These are phyloP conservation scores for Drosophila lacteicornis DNA, from an alignment of 1,140 invertebrate genomes.

Conservation along the genomic window DNA sequence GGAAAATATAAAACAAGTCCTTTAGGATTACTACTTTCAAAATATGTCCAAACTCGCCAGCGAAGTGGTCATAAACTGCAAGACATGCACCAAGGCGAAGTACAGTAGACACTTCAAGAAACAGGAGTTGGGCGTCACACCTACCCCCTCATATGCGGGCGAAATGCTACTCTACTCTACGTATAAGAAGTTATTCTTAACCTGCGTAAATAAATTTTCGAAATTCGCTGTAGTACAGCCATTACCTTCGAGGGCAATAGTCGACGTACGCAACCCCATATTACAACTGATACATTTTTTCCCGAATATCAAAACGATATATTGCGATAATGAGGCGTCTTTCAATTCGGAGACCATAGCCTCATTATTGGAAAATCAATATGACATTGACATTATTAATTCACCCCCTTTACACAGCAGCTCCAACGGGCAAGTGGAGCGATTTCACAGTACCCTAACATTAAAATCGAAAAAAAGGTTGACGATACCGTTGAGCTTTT, in stretches of 20 bases:
- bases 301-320: neutral
- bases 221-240: conserved; percentile 36
- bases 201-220: conserved; percentile 38
- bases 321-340: conserved; percentile 34
- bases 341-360: conserved; percentile 37
- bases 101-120: conserved; percentile 34
- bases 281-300: no score
- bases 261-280: neutral
- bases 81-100: conserved; percentile 18
- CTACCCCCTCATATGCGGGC: conserved; percentile 2
- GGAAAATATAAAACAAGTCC: neutral
- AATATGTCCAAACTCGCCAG: no score
- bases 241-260: conserved; percentile 24
- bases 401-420: conserved; percentile 29
- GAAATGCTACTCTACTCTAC: no score
- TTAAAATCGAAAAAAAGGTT: conserved; percentile 10
- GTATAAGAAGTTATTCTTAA: neutral
- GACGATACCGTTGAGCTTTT: conserved; percentile 24
- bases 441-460: conserved; percentile 10
- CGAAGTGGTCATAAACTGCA: neutral
- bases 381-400: neutral
- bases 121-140: conserved; percentile 25
- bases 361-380: conserved; percentile 16
- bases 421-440: conserved; percentile 28
- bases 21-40: neutral